phyloP scores from a whole-genome alignment of 2,888 invertebrate genomes.

The Cryptophagus acutangulus region DNA sequence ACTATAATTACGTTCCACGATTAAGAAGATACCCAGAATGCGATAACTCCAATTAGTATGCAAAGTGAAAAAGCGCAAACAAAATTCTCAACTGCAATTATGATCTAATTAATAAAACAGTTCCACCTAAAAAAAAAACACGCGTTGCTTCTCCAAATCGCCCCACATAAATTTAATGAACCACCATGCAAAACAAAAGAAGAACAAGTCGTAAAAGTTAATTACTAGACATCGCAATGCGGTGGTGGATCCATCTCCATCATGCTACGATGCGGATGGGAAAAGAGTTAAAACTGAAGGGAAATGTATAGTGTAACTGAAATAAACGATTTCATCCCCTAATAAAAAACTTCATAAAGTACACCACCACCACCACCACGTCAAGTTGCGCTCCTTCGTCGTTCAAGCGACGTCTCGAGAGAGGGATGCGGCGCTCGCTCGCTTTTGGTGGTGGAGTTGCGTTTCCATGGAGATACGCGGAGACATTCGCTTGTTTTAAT shows the following conservation, averaged over 20 bases:
- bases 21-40: too few species aligned
- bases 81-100: too few species aligned
- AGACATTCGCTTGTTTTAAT: slow-evolving; percentile 51
- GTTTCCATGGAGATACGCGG: slow-evolving; percentile 45
- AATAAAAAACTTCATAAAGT: slow-evolving; percentile 37
- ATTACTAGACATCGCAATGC: slow-evolving; percentile 37
- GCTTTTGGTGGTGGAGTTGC: slow-evolving; percentile 16
- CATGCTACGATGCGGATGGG: too few species aligned
- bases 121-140: too few species aligned
- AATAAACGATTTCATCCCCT: slow-evolving; percentile 41
- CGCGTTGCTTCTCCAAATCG: too few species aligned
- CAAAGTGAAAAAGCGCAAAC: too few species aligned
- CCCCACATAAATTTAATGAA: background rate
- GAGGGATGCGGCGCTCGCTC: slow-evolving; percentile 23
- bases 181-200: slow-evolving; percentile 8
- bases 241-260: slow-evolving; percentile 7
- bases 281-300: slow-evolving; percentile 32
- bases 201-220: slow-evolving; percentile 32
- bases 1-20: too few species aligned
- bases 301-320: slow-evolving; percentile 40
- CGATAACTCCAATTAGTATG: too few species aligned
- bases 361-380: slow-evolving; percentile 9
- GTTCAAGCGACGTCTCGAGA: slow-evolving; percentile 34
- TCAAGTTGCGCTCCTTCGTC: slow-evolving; percentile 15
- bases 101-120: too few species aligned